Evolutionary conservation across 1,140 invertebrate species (phyloP).

Genomic region (Drosophila ficusphila): DNA sequence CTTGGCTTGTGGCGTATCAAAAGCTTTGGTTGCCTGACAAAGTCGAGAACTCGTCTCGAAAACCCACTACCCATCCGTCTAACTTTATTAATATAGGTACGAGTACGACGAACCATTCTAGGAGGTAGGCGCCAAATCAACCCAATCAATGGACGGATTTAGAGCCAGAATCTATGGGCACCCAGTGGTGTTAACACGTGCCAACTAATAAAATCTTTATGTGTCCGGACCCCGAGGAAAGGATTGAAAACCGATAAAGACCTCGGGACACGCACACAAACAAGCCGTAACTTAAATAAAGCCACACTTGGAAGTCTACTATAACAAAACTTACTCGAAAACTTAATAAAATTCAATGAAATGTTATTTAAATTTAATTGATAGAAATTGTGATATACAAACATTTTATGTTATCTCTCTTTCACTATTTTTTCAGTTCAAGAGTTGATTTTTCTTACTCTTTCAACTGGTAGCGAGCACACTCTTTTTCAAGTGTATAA

Average conservation of each 20-base stretch:
- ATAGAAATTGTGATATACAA: no score
- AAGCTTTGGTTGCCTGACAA: slow-evolving; percentile 13
- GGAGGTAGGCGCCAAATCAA: slow-evolving; percentile 14
- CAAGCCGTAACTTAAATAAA: slow-evolving; percentile 15
- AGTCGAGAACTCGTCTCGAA: neutral
- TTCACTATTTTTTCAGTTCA: neutral
- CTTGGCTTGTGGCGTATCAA: slow-evolving; percentile 23
- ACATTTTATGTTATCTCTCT: no score
- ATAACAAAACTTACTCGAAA: neutral
- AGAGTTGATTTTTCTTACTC: neutral
- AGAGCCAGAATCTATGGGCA: slow-evolving; percentile 31
- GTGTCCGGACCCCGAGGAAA: slow-evolving; percentile 37
- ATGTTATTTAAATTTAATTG: no score
- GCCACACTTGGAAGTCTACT: neutral
- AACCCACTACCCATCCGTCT: neutral
- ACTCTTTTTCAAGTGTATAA: neutral
- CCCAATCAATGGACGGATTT: slow-evolving; percentile 43
- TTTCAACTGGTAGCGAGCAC: no score
- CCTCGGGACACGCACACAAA: slow-evolving; percentile 36
- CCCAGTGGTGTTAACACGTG: slow-evolving; percentile 60
- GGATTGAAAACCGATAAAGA: slow-evolving; percentile 70
- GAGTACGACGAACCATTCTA: neutral
- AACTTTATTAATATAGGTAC: slow-evolving; percentile 66
- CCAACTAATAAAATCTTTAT: slow-evolving; percentile 80
- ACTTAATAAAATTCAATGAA: neutral